A percentile compares a stretch with the other conserved stretches of the same genome.
Evolutionary conservation across 2,113 vertebrate species (phyloP).

Genomic region (Machaerirhynchus nigripectus): DNA sequence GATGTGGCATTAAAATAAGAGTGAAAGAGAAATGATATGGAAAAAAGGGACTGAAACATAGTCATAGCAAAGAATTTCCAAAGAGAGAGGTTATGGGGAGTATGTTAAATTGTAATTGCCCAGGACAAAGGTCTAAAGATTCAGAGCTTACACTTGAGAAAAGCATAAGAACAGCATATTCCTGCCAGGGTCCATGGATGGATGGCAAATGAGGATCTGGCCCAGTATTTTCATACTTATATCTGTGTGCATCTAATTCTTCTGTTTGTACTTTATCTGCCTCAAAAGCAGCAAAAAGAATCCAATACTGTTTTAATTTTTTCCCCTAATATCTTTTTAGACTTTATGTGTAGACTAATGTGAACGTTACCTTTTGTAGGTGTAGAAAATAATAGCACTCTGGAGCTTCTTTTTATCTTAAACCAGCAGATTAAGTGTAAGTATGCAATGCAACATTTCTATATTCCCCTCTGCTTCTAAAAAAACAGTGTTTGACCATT

Average conservation of each 20-base stretch:
- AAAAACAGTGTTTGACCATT: slow-evolving; percentile 54
- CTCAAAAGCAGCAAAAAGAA: neutral
- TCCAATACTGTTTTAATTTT: neutral
- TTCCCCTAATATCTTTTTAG: neutral
- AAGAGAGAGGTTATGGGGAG: neutral
- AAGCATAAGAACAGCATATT: neutral
- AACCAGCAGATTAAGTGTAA: slow-evolving; percentile 52
- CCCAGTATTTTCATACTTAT: neutral
- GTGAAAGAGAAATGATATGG: neutral
- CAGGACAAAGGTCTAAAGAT: neutral
- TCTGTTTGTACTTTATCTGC: neutral
- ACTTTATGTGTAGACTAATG: neutral
- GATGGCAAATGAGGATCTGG: neutral
- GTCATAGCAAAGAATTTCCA: neutral
- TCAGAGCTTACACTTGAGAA: neutral
- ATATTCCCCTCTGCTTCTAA: slow-evolving; percentile 21
- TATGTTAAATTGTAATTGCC: neutral
- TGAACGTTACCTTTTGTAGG: neutral
- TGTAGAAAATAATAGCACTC: slow-evolving; percentile 38
- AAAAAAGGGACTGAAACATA: neutral
- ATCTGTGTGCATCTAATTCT: neutral
- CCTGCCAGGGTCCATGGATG: neutral
- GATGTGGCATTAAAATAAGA: neutral
- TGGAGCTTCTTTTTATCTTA: slow-evolving; percentile 7
- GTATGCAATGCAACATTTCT: slow-evolving; percentile 1